Base-by-base conservation (phyloP, 2,888 invertebrate species). In the Ctena decussata region DNA sequence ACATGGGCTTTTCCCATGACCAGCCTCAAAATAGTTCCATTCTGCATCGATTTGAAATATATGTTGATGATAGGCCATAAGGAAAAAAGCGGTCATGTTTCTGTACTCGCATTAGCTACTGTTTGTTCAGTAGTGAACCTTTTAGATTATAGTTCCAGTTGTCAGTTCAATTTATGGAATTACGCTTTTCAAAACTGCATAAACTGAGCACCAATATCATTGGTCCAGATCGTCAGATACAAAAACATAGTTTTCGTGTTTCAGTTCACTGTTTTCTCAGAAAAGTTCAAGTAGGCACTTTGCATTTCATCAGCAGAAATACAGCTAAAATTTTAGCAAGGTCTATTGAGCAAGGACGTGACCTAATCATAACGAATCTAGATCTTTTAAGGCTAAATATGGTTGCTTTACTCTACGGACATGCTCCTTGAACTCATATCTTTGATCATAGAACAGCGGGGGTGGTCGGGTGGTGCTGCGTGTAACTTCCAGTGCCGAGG, bases 311-410 rank as follows among this genome's bases (percentile, higher is more conserved):
- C 75, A 15, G 80, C 49, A 11, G 74, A 18, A 32, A 79, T 84
- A 65, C 85, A 88, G 15, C n/a, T 72, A 78, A 85, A 89, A 30
- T 86, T 79, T 90, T 86, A 1, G 85, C 80, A 57, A 90, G 87
- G 49, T 87, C 87, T 82, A 89, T 15, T 89, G 85, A 0, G 88
- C 77, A 21, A 83, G 39, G 0, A 83, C 44, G 35, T 80, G n/a
- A n/a, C 77, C 15, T 60, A 12, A 21, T 24, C 71, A 65, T 21
- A 86, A 39, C 32, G 80, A 80, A 5, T 86, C 83, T 27, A 83
- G 27, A 27, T 30, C 18, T 39, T 53, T 73, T 18, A 75, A 76
- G 57, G 75, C 69, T 30, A 65, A 44, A 46, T 82, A 80, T 65
- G 82, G 80, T 2, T 35, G 21, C 27, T n/a, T 74, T 0, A 75